A percentile compares a stretch with the other conserved stretches of the same genome.
phyloP scores from a whole-genome alignment of 2,113 vertebrate genomes.

The Benthochromis sp. region DNA sequence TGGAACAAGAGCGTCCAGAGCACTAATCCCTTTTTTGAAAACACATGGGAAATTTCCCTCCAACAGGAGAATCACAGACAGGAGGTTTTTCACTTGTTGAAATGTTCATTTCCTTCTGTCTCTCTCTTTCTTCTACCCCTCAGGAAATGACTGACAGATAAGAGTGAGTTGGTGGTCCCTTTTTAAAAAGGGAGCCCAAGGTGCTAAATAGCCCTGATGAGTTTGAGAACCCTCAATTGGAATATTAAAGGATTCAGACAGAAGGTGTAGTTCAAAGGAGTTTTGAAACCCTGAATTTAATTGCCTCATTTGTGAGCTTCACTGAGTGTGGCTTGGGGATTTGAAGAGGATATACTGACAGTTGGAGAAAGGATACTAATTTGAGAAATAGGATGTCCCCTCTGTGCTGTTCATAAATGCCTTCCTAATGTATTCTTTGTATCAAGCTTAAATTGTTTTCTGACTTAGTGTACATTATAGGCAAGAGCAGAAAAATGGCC shows the following conservation, averaged over 20 bases:
- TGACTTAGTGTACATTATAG: neutral
- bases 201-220: conserved; percentile 35
- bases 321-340: conserved; percentile 10
- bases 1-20: conserved; percentile 19
- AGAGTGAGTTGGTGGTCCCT: conserved; percentile 33
- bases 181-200: conserved; percentile 27
- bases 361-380: conserved; percentile 28
- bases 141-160: conserved; percentile 28
- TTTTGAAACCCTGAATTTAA: conserved; percentile 46
- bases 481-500: neutral
- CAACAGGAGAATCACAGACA: conserved; percentile 5
- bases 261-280: conserved; percentile 50
- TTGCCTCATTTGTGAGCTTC: conserved; percentile 54
- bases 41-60: conserved; percentile 42
- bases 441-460: conserved; percentile 7
- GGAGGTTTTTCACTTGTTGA: conserved; percentile 17
- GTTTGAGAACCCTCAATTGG: conserved; percentile 34
- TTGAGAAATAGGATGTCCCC: conserved; percentile 7
- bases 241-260: conserved; percentile 51
- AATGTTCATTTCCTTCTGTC: conserved; percentile 17
- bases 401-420: neutral
- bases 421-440: neutral
- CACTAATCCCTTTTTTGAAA: conserved; percentile 42
- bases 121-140: neutral
- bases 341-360: conserved; percentile 14